Evolutionary conservation across 2,797 vertebrate species (phyloP), one percentile per base, ranked within the genome.

Genomic region (Liparis tanakae): DNA sequence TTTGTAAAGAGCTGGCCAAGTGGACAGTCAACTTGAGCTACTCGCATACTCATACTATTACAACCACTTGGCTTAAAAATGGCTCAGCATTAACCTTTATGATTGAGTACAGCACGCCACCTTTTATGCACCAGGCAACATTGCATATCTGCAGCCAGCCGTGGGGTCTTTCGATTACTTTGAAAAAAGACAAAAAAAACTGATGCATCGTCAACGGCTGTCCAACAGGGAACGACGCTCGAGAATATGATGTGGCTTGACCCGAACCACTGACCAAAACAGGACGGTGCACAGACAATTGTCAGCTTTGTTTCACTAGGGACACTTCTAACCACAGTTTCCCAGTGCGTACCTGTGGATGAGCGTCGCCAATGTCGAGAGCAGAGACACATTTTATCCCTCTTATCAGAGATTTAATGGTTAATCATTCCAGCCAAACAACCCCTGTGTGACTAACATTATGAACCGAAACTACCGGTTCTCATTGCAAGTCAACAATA

Each of bases 1-100:
- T 84, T 77, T 85, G 73, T 66, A 68, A 76, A 36, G 69, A 64
- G 72, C 25, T 69, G 55, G 68, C 56, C 62, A 69, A 76, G 70
- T 78, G 58, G 57, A 25, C 18, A 12, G 44, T 66, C 56, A 53
- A 12, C 55, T 70, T 66, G 48, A 76, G 54, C 43, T 57, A 9
- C 50, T 61, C 17, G 30, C 37, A 66, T 73, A 57, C 71, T 79
- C 46, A 64, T 50, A 41, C 65, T 72, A 64, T 70, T 67, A 55
- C 37, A 90, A 43, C 53, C 67, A 61, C 67, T 79, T 12, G 7
- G 65, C 18, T 12, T 53, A 12, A 56, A 72, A 66, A n/a, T 61
- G 48, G 33, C n/a, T 54, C 5, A 17, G 10, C 37, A 50, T 67
- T 44, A 57, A 67, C 68, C 70, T 67, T 41, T 50, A 69, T 53